These are phyloP conservation scores for Pteropus alecto DNA, from an alignment of 2,113 vertebrate genomes.

Conservation along the genomic window DNA sequence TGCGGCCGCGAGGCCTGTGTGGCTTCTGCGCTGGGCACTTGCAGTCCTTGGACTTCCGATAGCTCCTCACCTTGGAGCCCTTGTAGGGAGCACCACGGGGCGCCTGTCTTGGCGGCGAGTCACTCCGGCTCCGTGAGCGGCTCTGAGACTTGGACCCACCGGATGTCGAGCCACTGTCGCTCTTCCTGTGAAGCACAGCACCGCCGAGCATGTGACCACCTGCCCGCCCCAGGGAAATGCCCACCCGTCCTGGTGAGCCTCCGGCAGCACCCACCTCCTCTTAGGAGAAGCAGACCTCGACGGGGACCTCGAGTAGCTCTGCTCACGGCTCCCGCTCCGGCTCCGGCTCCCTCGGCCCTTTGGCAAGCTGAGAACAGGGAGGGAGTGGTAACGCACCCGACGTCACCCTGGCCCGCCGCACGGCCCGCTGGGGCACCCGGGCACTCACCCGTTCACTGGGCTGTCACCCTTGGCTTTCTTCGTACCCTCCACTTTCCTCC, in stretches of 20 bases:
- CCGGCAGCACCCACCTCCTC: conserved; percentile 73
- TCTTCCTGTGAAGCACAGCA: conserved; percentile 77
- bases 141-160: conserved; percentile 87
- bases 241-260: not conserved
- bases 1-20: conserved; percentile 74
- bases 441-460: conserved; percentile 85
- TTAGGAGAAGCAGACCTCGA: conserved; percentile 85
- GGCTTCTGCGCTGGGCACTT: conserved; percentile 77
- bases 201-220: not conserved
- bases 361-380: conserved; percentile 74
- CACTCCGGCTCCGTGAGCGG: conserved; percentile 86
- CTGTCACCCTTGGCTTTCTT: conserved; percentile 80
- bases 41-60: conserved; percentile 83
- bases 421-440: rapidly evolving
- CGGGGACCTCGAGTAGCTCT: conserved; percentile 84
- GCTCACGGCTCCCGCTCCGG: conserved; percentile 83
- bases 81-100: conserved; percentile 77
- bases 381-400: no score
- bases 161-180: conserved; percentile 84
- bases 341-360: conserved; percentile 84
- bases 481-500: conserved; percentile 80
- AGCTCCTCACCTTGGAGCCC: conserved; percentile 78
- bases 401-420: not conserved
- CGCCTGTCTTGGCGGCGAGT: conserved; percentile 83
- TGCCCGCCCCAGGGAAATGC: no score